These are phyloP conservation scores for Rapana venosa DNA, from an alignment of 2,888 invertebrate genomes.

Conservation along the genomic window DNA sequence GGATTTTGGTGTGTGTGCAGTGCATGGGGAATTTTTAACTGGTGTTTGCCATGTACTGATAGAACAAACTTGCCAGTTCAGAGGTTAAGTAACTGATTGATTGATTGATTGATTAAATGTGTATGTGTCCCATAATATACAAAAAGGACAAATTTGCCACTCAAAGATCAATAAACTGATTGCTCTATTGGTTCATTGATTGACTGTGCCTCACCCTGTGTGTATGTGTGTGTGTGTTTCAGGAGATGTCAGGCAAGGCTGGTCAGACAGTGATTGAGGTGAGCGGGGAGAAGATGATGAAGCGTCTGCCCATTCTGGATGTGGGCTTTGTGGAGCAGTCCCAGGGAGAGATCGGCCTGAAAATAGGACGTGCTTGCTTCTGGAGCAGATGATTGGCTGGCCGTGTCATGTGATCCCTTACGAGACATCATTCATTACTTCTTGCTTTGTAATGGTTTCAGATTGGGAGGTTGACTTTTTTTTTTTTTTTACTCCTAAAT, in stretches of 20 bases:
- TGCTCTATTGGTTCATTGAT: not conserved
- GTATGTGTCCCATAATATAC: too few relatives aligned
- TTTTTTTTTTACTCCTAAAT: not conserved
- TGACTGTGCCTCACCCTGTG: not conserved
- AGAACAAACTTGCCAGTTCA: too few relatives aligned
- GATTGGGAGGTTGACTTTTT: not conserved
- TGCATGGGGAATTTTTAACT: too few relatives aligned
- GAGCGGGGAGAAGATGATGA: constrained; percentile 59
- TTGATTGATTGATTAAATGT: too few relatives aligned
- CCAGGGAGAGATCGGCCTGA: constrained; percentile 86
- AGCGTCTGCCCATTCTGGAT: constrained; percentile 89
- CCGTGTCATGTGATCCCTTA: constrained; percentile 29
- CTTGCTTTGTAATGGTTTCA: not conserved
- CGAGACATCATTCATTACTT: constrained; percentile 35
- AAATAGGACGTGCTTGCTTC: constrained; percentile 92
- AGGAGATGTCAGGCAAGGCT: constrained; percentile 87
- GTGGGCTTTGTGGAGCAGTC: constrained; percentile 88
- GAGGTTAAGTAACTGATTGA: too few relatives aligned
- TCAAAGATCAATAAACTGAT: too few relatives aligned
- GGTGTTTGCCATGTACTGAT: too few relatives aligned
- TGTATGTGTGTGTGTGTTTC: constrained; percentile 46
- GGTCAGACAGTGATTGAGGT: constrained; percentile 87
- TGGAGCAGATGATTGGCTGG: constrained; percentile 26
- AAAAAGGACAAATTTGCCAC: too few relatives aligned
- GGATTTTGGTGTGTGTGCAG: too few relatives aligned